Percentiles rank a stretch among this genome's conserved stretches.
These are phyloP conservation scores for Caenorhabditis inopinata DNA, from an alignment of 1,140 invertebrate species.

Conservation along the genomic window DNA sequence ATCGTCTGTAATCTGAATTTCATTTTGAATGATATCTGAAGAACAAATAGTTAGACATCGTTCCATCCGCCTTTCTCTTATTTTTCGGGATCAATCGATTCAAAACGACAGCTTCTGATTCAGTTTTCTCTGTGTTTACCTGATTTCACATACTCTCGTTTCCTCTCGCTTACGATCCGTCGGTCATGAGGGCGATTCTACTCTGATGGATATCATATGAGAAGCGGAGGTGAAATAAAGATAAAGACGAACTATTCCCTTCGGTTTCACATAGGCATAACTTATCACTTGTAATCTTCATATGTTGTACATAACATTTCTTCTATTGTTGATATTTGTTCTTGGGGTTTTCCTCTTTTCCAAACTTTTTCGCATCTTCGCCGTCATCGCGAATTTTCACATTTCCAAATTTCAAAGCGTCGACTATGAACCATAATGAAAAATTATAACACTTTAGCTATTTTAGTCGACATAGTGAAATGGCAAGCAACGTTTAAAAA, in stretches of 20 bases:
- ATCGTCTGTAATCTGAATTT: slow-evolving; percentile 16
- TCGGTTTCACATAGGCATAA: not conserved
- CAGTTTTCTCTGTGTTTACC: not conserved
- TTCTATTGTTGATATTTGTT: not conserved
- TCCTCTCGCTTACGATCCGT: not conserved
- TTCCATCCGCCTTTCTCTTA: not conserved
- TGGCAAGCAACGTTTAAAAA: no score
- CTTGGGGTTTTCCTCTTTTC: not conserved
- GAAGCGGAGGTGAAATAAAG: not conserved
- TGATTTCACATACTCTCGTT: not conserved
- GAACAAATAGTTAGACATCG: not conserved
- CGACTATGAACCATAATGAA: no score
- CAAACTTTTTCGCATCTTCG: not conserved
- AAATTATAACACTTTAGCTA: no score
- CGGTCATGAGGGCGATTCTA: not conserved
- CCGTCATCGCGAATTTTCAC: no score
- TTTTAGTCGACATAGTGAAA: no score
- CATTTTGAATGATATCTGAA: no score
- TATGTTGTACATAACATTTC: not conserved
- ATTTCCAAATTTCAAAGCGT: no score
- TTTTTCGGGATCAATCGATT: not conserved
- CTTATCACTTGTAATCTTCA: slow-evolving; percentile 20
- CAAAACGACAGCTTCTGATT: not conserved
- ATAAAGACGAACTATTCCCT: not conserved
- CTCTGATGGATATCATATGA: not conserved